Evolutionary conservation across 2,113 vertebrate species (phyloP), one percentile per base, ranked within the genome.

Genomic region (Bostrychus sinensis): DNA sequence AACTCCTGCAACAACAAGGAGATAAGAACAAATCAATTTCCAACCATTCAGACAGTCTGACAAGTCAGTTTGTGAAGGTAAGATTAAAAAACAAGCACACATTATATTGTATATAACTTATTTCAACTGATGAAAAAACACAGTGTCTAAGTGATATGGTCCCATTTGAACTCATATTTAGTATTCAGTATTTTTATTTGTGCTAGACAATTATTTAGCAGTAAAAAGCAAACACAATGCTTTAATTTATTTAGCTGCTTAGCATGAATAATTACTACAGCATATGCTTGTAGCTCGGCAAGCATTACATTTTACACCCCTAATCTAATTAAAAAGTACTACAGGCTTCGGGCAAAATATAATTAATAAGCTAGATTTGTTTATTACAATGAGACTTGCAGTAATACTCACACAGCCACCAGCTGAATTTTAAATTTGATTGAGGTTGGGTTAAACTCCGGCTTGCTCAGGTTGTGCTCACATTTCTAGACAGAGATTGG

Each of bases 401-500:
- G 16, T 34, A 55, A 51, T 86, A 97, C 96, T 98, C 85, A 99
- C 97, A 99, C 92, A 80, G 97, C 97, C 81, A 98, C 97, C 82
- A 99, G 90, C 72, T 99, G 97, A 67, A 99, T 99, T 92, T 99
- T 99, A 89, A 99, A 99, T 91, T 98, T 99, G 82, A 99, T 98
- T 57, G 97, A 99, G 10, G 97, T 99, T 32, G 97, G 97, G 84
- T 99, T 99, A 86, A 99, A 99, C 84, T 99, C 97, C 10, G 97
- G 97, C 76, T 99, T 99, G 92, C 96, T 99, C 91, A 99, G 86
- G 85, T 99, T 99, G 89, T 99, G 97, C 83, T 99, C 97, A 84
- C 97, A 99, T 94, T 96, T 97, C 97, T 99, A 86, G 25, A 64
- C n/a, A n/a, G 75, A 51, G 46, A 45, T 39, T 2, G 55, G 37